Evolutionary conservation across 2,888 invertebrate species (phyloP), one percentile per base, ranked within the genome.

Genomic region (Epistrophe grossulariae): DNA sequence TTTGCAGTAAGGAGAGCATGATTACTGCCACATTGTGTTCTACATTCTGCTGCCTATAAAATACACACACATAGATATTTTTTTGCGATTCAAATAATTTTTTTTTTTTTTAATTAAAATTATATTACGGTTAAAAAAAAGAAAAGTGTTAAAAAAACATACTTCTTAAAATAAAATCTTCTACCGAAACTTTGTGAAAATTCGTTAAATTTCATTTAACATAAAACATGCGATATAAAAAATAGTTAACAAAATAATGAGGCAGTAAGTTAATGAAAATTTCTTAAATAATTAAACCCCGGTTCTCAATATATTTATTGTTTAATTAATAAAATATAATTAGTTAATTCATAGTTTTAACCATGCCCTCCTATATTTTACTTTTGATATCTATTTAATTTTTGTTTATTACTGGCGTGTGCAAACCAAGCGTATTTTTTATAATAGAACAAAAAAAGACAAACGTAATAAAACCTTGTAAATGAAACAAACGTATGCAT

Each of bases 1-100:
- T 97, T 96, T 94, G 97, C 97, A 94, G 97, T 97, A 94, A 97
- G 96, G 94, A 97, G 96, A 94, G 95, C 96, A 95, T 96, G 95
- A 94, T 95, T 95, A 94, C 95, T 95, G 94, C 92, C 93, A 91
- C 92, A 91, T 91, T 92, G 92, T 90, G 92, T 92, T 93, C 92
- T 93, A 92, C 92, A 92, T 90, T 93, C 93, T 90, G 92, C 91
- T 91, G 92, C 93, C 93, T 93, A 93, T 91, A 92, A 93, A 91
- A 92, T 90, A 89, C 88, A 88, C 88, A 89, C 62, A 88, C 77
- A 88, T 77, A 79, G 79, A 84, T 68, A 70, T 83, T 85, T 77
- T 4, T 76, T 55, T 68, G 17, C 74, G 76, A 64, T 72, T 70
- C 77, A 45, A 79, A 19, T 38, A 50, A 24, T 60, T 79, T 79